Conservation (phyloP, 35 echinoderm and acorn worm species). For the Nesometra sesokonis region DNA sequence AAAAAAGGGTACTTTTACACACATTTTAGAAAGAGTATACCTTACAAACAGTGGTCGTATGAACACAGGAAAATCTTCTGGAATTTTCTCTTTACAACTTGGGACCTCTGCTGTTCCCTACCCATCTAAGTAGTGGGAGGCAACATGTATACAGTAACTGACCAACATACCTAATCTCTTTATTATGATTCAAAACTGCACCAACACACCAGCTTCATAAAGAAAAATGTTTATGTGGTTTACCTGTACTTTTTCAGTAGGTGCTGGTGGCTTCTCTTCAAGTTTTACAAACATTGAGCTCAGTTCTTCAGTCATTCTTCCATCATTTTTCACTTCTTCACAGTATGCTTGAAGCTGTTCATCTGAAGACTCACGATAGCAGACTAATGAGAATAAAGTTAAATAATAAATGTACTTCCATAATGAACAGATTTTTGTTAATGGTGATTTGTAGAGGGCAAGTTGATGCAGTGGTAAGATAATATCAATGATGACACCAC, state of each 20-base stretch:
- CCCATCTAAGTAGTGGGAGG: too few species aligned
- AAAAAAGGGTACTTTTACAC: too few species aligned
- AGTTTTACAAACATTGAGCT: slow-evolving; percentile 48
- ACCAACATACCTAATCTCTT: too few species aligned
- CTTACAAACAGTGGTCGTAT: too few species aligned
- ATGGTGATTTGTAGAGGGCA: neutral
- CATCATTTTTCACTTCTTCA: slow-evolving; percentile 60
- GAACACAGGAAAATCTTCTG: too few species aligned
- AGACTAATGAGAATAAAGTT: slow-evolving; percentile 32
- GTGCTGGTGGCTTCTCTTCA: slow-evolving; percentile 31
- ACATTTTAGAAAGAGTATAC: too few species aligned
- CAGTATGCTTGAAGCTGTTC: slow-evolving; percentile 40
- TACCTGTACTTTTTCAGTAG: neutral
- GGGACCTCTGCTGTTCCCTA: too few species aligned
- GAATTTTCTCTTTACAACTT: too few species aligned
- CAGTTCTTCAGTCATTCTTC: slow-evolving; percentile 70
- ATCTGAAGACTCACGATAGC: slow-evolving; percentile 57
- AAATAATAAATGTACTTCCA: neutral
- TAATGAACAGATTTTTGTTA: neutral
- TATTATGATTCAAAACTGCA: too few species aligned
- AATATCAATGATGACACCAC: neutral
- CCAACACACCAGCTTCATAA: too few species aligned
- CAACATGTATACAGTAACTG: too few species aligned
- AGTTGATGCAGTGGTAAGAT: neutral
- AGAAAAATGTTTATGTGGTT: too few species aligned